phyloP scores from a whole-genome alignment of 2,113 vertebrate species.

The Sus scrofa region DNA sequence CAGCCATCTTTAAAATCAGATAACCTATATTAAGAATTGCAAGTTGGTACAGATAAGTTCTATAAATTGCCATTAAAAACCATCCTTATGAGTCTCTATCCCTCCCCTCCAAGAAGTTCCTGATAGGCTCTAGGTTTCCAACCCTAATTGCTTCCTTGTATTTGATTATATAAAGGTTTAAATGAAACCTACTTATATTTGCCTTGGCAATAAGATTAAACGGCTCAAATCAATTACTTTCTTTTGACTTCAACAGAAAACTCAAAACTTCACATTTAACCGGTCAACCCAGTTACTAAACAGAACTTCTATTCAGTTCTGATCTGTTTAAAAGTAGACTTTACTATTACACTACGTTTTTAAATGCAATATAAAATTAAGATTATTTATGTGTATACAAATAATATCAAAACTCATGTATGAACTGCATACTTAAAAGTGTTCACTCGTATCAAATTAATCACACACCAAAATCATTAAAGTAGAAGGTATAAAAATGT shows the following conservation, averaged over 20 bases:
- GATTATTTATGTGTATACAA: neutral
- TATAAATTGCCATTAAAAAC: conserved; percentile 14
- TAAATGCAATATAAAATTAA: conserved; percentile 3
- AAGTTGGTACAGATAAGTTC: conserved; percentile 14
- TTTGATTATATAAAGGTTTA: neutral
- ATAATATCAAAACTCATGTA: conserved; percentile 33
- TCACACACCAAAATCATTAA: conserved; percentile 44
- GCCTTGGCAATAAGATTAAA: conserved; percentile 29
- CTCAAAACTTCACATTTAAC: conserved; percentile 39
- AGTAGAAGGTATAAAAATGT: conserved; percentile 36
- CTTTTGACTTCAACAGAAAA: neutral
- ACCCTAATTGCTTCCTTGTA: neutral
- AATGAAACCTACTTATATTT: neutral
- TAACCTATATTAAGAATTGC: neutral
- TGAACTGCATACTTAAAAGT: conserved; percentile 13
- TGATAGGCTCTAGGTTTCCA: neutral
- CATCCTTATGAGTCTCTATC: neutral
- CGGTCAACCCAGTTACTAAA: neutral
- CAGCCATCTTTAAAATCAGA: conserved; percentile 11
- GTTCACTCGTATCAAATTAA: conserved; percentile 36
- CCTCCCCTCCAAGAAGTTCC: neutral
- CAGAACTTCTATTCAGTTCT: neutral
- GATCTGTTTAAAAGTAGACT: neutral
- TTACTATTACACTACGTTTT: neutral
- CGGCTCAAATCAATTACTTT: neutral